Conservation (phyloP, 23 tunicate species). For the Halocynthia aurantium region DNA sequence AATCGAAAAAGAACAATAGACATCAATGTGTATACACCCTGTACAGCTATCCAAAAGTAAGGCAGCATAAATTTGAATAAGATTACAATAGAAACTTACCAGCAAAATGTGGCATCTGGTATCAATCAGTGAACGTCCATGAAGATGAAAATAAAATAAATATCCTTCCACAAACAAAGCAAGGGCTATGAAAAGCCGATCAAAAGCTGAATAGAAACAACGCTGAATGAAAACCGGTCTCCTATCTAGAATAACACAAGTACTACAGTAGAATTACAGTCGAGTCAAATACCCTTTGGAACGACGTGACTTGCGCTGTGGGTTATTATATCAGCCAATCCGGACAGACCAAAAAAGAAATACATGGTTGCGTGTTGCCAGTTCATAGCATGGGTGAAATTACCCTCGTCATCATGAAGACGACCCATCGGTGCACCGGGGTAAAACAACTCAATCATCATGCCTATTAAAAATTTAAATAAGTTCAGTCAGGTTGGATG, state of each 20-base stretch:
- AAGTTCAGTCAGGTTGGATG: too few species aligned
- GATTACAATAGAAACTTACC: slow-evolving; percentile 22
- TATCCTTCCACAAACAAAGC: slow-evolving; percentile 99
- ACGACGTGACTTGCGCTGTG: slow-evolving; percentile 59
- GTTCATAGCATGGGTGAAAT: slow-evolving; percentile 78
- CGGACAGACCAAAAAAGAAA: slow-evolving; percentile 85
- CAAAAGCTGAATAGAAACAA: slow-evolving; percentile 54
- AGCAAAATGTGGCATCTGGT: slow-evolving; percentile 83
- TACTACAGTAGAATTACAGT: background rate
- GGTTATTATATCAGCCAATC: slow-evolving; percentile 58
- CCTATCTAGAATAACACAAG: background rate
- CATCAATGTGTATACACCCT: too few species aligned
- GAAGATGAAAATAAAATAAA: slow-evolving; percentile 87
- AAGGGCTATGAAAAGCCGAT: slow-evolving; percentile 70
- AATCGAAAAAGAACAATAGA: too few species aligned
- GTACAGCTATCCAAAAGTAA: too few species aligned
- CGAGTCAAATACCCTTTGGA: slow-evolving; percentile 51
- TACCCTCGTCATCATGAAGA: slow-evolving; percentile 39
- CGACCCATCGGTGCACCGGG: slow-evolving; percentile 90
- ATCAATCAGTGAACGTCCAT: slow-evolving; percentile 95
- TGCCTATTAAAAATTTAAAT: slow-evolving; percentile 20
- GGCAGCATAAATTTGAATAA: too few species aligned
- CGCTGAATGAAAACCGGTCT: background rate
- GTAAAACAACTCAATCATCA: slow-evolving; percentile 76
- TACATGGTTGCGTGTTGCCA: slow-evolving; percentile 99